phyloP scores from a whole-genome alignment of 1,140 invertebrate genomes.

The Zaprionus taronus region DNA sequence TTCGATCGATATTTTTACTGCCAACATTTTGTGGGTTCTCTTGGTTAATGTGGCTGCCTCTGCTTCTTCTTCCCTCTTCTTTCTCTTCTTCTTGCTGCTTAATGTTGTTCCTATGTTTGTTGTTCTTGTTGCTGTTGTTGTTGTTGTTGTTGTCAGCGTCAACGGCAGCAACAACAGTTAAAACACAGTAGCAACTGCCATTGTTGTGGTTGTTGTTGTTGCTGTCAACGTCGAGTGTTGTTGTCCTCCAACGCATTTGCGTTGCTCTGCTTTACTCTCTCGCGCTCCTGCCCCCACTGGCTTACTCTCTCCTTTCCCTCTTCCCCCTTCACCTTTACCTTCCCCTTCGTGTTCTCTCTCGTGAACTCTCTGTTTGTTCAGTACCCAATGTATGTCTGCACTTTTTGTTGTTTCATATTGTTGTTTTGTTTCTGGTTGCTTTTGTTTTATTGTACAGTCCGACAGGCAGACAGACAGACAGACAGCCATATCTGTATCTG shows the following conservation, averaged over 20 bases:
- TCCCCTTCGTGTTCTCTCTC: neutral
- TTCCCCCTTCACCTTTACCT: neutral
- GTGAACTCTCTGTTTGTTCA: conserved; percentile 41
- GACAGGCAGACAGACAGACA: neutral
- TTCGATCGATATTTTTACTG: conserved; percentile 60
- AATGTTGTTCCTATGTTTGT: conserved; percentile 10
- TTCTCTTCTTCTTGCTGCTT: conserved; percentile 3
- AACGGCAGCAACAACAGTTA: conserved; percentile 40
- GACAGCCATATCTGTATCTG: neutral
- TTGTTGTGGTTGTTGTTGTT: conserved; percentile 38
- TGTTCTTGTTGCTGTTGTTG: neutral
- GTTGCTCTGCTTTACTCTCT: conserved; percentile 33
- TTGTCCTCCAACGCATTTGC: conserved; percentile 69
- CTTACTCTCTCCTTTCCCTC: neutral
- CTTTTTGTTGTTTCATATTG: neutral
- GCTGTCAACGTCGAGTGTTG: conserved; percentile 43
- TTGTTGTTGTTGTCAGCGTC: conserved; percentile 31
- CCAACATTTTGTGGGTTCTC: conserved; percentile 22
- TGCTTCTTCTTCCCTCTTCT: neutral
- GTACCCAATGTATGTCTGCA: conserved; percentile 22
- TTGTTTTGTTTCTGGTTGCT: conserved; percentile 13
- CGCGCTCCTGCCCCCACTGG: neutral
- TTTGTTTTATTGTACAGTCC: conserved; percentile 17
- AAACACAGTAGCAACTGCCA: conserved; percentile 36
- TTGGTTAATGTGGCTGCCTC: conserved; percentile 27